Evolutionary conservation across 2,797 vertebrate genomes (phyloP).

Genomic region (Stomatorhinus walkeri): DNA sequence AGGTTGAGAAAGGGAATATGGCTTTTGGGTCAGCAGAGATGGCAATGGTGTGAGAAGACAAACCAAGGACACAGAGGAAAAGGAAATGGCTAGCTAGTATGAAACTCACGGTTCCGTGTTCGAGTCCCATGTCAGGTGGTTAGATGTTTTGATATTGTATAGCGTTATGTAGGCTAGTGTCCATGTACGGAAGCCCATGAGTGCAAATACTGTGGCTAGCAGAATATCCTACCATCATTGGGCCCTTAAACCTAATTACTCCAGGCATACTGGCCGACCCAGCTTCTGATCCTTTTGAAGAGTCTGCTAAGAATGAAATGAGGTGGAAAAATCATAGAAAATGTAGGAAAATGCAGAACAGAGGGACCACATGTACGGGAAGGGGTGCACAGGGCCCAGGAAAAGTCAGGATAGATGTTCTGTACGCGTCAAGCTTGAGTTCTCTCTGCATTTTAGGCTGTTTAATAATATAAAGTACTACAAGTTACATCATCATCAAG

Average conservation of each 20-base stretch:
- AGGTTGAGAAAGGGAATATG: neutral
- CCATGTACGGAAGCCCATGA: neutral
- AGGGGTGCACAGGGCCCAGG: neutral
- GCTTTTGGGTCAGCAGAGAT: neutral
- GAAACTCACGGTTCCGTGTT: neutral
- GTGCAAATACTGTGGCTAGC: neutral
- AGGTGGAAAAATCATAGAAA: neutral
- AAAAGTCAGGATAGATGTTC: neutral
- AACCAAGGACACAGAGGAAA: neutral
- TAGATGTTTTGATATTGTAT: neutral
- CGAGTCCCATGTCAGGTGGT: neutral
- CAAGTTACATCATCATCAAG: neutral
- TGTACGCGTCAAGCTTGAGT: neutral
- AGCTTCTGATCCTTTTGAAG: neutral
- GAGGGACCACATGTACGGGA: neutral
- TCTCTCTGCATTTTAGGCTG: neutral
- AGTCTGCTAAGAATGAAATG: neutral
- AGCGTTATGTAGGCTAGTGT: neutral
- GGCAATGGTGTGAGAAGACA: conserved; percentile 14
- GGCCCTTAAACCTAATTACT: neutral
- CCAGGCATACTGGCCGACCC: neutral
- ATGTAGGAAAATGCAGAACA: neutral
- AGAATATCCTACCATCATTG: neutral
- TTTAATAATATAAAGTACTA: neutral
- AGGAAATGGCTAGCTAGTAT: neutral